phyloP scores from a whole-genome alignment of 2,888 invertebrate genomes.

The Sesia bembeciformis region DNA sequence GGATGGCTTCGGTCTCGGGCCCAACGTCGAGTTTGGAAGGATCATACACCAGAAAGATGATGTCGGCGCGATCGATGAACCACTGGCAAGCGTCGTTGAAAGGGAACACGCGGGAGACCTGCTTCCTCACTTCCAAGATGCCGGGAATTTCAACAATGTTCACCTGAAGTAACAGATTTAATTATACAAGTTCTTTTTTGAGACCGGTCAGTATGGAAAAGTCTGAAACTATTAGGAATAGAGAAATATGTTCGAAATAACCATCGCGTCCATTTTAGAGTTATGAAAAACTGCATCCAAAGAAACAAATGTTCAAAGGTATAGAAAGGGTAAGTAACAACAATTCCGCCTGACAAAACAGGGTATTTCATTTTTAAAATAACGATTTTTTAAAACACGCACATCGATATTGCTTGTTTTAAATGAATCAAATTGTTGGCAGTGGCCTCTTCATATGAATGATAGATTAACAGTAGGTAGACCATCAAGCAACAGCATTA shows the following conservation, averaged over 20 bases:
- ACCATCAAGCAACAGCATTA: no score
- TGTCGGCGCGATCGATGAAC: slow-evolving; percentile 97
- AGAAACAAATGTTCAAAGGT: background rate
- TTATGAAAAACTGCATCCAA: background rate
- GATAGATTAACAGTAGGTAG: no score
- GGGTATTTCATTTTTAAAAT: no score
- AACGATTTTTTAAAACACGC: no score
- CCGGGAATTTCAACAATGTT: slow-evolving; percentile 98
- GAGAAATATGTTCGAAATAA: no score
- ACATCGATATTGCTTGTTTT: no score
- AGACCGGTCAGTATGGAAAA: no score
- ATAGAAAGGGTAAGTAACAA: background rate
- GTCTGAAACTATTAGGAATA: no score
- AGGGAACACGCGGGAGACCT: slow-evolving; percentile 93
- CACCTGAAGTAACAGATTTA: slow-evolving; percentile 71
- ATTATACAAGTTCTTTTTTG: background rate
- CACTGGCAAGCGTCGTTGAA: slow-evolving; percentile 97
- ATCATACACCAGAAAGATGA: slow-evolving; percentile 96
- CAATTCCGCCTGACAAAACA: no score
- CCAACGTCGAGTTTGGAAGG: slow-evolving; percentile 96
- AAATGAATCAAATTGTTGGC: no score
- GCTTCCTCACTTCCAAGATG: slow-evolving; percentile 93
- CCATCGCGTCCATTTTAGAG: no score
- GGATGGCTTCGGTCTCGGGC: slow-evolving; percentile 94
- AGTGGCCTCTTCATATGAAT: no score